Evolutionary conservation across 2,797 vertebrate species (phyloP), one percentile per base, ranked within the genome.

Genomic region (Astyanax mexicanus): DNA sequence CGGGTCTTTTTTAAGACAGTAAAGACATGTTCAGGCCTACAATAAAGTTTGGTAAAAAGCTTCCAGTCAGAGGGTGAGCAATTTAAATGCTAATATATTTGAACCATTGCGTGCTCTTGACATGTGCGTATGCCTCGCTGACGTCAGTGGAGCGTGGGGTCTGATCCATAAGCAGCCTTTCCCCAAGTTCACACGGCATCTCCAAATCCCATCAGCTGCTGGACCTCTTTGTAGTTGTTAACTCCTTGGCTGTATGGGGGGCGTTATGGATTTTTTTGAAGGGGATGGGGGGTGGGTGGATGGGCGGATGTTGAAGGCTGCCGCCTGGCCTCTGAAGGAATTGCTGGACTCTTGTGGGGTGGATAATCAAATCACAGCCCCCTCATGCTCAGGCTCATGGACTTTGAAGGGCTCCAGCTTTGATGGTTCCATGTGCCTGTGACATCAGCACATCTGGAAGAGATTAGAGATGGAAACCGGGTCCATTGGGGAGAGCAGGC

Each of bases 391-490:
- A 60, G 54, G 44, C 69, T 40, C 9, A 37, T 45, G 64, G 38
- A 45, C 64, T 73, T 73, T 78, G 44, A 73, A 61, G 45, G 17
- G 29, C 29, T 51, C 23, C 29, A n/a, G 55, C 69, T 67, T 72
- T 67, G 69, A 78, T 72, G 70, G 55, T 44, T 69, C 72, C 72
- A 49, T 19, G 27, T 74, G 75, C 38, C 32, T 55, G 62, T 83
- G 64, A 83, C 57, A 47, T 75, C 68, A 67, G 67, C 79, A 83
- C 83, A 84, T 84, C 81, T 84, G 83, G 83, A 79, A 78, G 35
- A 67, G 64, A 83, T 84, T 66, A 25, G 64, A 40, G 47, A 58
- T 68, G 73, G 54, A 69, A 71, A 70, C 32, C 29, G 74, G 77
- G 74, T 77, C 70, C 47, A 45, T 54, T 42, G 72, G 68, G 54